These are phyloP conservation scores for Neoaliturus tenellus DNA, from an alignment of 2,888 invertebrate species.

Conservation along the genomic window DNA sequence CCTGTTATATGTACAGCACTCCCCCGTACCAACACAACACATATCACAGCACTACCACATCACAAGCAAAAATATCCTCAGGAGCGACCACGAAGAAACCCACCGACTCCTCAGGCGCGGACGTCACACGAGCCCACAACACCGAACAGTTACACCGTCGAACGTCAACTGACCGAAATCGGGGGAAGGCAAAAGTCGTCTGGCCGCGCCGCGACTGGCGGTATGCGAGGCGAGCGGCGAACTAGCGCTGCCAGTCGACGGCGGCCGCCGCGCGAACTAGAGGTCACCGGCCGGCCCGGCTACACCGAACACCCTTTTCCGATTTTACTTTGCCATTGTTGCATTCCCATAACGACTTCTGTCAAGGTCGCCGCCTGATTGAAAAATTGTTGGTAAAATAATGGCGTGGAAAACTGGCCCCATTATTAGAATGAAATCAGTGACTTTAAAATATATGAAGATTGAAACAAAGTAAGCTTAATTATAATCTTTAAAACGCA, in stretches of 20 bases:
- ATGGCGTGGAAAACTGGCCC: no score
- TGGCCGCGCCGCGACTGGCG: constrained; percentile 4
- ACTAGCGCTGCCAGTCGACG: constrained; percentile 39
- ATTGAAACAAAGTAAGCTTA: no score
- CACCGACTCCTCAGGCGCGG: not conserved
- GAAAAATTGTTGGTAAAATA: no score
- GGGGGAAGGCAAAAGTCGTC: not conserved
- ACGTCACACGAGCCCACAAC: not conserved
- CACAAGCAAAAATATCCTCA: not conserved
- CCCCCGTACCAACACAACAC: not conserved
- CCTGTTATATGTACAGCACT: not conserved
- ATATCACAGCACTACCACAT: constrained; percentile 30
- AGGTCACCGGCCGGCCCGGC: constrained; percentile 25
- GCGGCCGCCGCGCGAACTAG: constrained; percentile 33
- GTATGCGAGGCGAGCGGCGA: constrained; percentile 51
- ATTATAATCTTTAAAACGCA: no score
- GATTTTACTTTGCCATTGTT: not conserved
- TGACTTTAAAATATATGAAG: no score
- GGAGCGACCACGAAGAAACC: not conserved
- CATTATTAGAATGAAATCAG: no score
- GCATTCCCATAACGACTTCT: not conserved
- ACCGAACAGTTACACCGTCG: not conserved
- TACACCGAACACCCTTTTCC: constrained; percentile 42
- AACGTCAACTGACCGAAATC: constrained; percentile 13
- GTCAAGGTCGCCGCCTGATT: not conserved